Conservation (phyloP, 2,113 vertebrate species). For the Heterocephalus glaber region DNA sequence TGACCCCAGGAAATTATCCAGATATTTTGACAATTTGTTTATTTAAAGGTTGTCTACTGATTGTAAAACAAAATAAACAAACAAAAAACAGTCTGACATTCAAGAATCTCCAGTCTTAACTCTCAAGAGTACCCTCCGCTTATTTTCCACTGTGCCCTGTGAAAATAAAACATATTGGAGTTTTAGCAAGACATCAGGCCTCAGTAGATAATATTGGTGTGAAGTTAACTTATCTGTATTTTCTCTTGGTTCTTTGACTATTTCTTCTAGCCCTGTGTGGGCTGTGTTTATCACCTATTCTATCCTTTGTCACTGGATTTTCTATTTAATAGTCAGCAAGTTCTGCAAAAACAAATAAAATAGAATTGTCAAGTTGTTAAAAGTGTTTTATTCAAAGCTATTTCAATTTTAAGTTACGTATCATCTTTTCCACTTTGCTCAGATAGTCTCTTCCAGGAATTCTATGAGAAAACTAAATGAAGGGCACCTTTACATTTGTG, state of each 20-base stretch:
- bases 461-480: not conserved
- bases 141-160: not conserved
- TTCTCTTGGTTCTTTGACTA: not conserved
- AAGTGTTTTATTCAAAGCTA: slow-evolving; percentile 1
- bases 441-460: not conserved
- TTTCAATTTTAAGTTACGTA: slow-evolving; percentile 29
- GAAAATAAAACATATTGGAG: slow-evolving; percentile 18
- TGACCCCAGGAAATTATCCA: not conserved
- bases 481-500: not conserved
- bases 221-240: slow-evolving; percentile 19
- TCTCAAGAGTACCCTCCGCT: not conserved
- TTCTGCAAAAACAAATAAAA: not conserved
- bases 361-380: not conserved
- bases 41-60: slow-evolving; percentile 1
- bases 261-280: not conserved
- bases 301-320: not conserved
- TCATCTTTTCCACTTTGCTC: not conserved
- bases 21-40: not conserved
- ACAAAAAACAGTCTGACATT: not conserved
- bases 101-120: not conserved
- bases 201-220: not conserved
- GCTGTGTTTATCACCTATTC: not conserved
- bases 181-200: slow-evolving; percentile 40
- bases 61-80: slow-evolving; percentile 3
- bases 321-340: slow-evolving; percentile 21